Evolutionary conservation across 2,797 vertebrate genomes (phyloP).

Genomic region (Silurus lanzhouensis): DNA sequence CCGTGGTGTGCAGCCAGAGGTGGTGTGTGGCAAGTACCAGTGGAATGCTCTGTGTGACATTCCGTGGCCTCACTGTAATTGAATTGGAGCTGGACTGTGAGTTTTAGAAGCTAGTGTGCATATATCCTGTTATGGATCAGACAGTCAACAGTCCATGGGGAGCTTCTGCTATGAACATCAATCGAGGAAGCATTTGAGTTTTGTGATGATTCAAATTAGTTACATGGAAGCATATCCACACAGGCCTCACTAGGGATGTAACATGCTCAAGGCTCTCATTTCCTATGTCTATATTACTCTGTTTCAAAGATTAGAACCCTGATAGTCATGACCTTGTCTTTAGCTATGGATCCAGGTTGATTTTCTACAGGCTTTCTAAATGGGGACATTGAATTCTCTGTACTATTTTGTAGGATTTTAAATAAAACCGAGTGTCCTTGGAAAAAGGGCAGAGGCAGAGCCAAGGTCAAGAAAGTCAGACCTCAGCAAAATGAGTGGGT

Average conservation of each 20-base stretch:
- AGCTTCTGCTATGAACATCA: slow-evolving; percentile 13
- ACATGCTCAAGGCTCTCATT: not conserved
- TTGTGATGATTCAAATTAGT: not conserved
- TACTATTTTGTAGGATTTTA: not conserved
- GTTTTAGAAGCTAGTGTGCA: slow-evolving; percentile 59
- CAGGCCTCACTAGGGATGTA: not conserved
- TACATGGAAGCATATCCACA: not conserved
- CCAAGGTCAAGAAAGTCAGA: not conserved
- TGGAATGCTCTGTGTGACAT: slow-evolving; percentile 57
- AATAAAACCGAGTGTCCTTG: not conserved
- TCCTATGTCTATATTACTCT: not conserved
- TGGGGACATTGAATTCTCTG: not conserved
- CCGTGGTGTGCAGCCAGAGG: slow-evolving; percentile 5
- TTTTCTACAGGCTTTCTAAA: slow-evolving; percentile 6
- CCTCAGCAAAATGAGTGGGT: not conserved
- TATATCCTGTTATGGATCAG: slow-evolving; percentile 12
- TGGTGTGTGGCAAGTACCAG: slow-evolving; percentile 21
- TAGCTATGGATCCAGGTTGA: not conserved
- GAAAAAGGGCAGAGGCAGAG: not conserved
- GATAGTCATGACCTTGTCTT: not conserved
- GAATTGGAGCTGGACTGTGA: slow-evolving; percentile 59
- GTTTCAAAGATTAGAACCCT: slow-evolving; percentile 2
- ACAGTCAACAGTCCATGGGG: not conserved
- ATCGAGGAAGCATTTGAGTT: not conserved
- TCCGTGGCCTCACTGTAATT: slow-evolving; percentile 57